A percentile compares a stretch with the other conserved stretches of the same genome.
Evolutionary conservation across 2,888 invertebrate species (phyloP).

Genomic region (Orchesellides sinensis): DNA sequence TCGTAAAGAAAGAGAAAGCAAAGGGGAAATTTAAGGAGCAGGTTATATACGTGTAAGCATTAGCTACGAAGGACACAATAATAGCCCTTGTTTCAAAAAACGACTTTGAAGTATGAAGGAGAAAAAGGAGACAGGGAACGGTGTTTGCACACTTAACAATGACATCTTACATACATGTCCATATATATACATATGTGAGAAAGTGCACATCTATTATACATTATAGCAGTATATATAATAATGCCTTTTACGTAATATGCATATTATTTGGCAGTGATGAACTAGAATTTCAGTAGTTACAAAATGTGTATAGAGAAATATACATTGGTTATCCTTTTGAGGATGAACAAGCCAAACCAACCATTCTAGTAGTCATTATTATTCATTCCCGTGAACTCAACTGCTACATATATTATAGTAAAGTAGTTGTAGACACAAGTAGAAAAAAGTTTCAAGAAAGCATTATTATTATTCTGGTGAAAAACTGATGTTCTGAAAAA

Average conservation of each 20-base stretch:
- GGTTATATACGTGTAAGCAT: not conserved
- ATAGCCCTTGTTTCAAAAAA: slow-evolving; percentile 9
- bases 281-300: too few species aligned
- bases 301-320: too few species aligned
- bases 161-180: not conserved
- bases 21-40: not conserved
- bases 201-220: not conserved
- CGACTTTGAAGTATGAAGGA: slow-evolving; percentile 8
- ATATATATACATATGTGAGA: not conserved
- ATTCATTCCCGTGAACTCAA: not conserved
- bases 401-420: too few species aligned
- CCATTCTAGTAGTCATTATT: not conserved
- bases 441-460: not conserved
- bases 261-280: too few species aligned
- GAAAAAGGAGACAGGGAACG: not conserved
- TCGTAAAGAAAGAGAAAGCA: not conserved
- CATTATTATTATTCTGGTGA: not conserved
- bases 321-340: too few species aligned
- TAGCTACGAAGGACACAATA: not conserved
- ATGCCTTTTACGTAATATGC: too few species aligned
- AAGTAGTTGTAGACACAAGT: not conserved
- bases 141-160: not conserved
- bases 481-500: not conserved
- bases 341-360: not conserved
- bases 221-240: too few species aligned